Evolutionary conservation across 1,140 invertebrate genomes (phyloP).

Genomic region (Orussus abietinus): DNA sequence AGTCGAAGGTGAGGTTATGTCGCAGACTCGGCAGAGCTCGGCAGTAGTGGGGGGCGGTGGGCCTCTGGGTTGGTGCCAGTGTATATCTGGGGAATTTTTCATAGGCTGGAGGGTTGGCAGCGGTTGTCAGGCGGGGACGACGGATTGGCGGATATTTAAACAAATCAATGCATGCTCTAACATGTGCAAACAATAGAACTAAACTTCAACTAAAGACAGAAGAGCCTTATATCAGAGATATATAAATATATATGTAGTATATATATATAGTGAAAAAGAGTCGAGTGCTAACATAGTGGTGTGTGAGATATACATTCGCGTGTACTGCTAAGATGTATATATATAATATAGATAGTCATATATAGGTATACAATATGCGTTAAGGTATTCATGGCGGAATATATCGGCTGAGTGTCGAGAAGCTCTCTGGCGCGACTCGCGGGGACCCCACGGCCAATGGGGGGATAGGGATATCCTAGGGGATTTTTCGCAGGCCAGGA

Average conservation of each 20-base stretch:
- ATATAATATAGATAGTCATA: conserved; percentile 31
- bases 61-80: conserved; percentile 3
- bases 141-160: conserved; percentile 38
- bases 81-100: conserved; percentile 11
- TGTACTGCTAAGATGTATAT: conserved; percentile 30
- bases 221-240: conserved; percentile 53
- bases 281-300: conserved; percentile 19
- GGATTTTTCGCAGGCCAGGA: too few relatives aligned
- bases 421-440: too few relatives aligned
- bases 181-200: conserved; percentile 56
- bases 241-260: conserved; percentile 43
- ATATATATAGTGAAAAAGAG: conserved; percentile 30
- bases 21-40: conserved; percentile 45
- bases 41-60: conserved; percentile 13
- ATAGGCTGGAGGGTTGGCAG: neutral
- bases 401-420: too few relatives aligned
- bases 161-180: conserved; percentile 55
- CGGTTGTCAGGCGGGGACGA: neutral
- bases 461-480: too few relatives aligned
- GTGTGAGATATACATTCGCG: conserved; percentile 41
- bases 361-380: conserved; percentile 19
- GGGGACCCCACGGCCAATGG: too few relatives aligned
- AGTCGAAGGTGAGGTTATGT: conserved; percentile 11
- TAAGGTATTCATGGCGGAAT: too few relatives aligned
- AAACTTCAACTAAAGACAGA: conserved; percentile 55